These are phyloP conservation scores for Centropristis striata DNA, from an alignment of 2,113 vertebrate species.

Conservation along the genomic window DNA sequence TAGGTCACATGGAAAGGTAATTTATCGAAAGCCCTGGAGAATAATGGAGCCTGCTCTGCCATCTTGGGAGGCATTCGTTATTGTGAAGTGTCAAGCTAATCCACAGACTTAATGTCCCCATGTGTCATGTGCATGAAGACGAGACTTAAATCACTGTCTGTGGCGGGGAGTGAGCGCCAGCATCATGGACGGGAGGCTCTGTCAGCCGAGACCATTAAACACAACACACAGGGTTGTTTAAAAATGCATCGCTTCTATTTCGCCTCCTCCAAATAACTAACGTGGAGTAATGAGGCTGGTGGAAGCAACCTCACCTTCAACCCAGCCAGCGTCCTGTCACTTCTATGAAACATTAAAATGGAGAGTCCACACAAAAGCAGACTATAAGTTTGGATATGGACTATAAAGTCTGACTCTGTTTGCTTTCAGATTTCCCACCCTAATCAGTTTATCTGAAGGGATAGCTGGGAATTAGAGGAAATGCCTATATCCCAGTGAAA, in stretches of 20 bases:
- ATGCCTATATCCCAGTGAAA: neutral
- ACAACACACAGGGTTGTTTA: slow-evolving; percentile 23
- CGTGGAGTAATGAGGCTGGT: slow-evolving; percentile 23
- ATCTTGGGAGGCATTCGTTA: slow-evolving; percentile 72
- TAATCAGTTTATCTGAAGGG: neutral
- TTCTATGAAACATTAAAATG: slow-evolving; percentile 11
- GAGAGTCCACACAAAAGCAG: no score
- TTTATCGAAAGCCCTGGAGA: slow-evolving; percentile 66
- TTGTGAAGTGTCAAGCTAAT: slow-evolving; percentile 64
- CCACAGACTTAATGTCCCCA: slow-evolving; percentile 62
- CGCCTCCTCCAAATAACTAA: slow-evolving; percentile 36
- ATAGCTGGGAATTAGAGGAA: neutral
- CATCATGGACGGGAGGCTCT: neutral
- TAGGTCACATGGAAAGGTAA: slow-evolving; percentile 71
- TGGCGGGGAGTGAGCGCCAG: neutral
- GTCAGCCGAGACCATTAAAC: slow-evolving; percentile 51
- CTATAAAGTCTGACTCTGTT: neutral
- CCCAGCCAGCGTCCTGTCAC: neutral
- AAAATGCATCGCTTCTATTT: slow-evolving; percentile 50
- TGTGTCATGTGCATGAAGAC: slow-evolving; percentile 48
- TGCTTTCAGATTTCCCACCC: neutral
- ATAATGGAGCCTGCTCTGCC: slow-evolving; percentile 73
- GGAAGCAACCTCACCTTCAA: slow-evolving; percentile 16
- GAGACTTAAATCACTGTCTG: slow-evolving; percentile 50
- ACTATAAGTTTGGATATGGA: neutral